A percentile compares a stretch with the other conserved stretches of the same genome.
Conservation (phyloP, 2,888 invertebrate species). For the Dryocosmus kuriphilus region DNA sequence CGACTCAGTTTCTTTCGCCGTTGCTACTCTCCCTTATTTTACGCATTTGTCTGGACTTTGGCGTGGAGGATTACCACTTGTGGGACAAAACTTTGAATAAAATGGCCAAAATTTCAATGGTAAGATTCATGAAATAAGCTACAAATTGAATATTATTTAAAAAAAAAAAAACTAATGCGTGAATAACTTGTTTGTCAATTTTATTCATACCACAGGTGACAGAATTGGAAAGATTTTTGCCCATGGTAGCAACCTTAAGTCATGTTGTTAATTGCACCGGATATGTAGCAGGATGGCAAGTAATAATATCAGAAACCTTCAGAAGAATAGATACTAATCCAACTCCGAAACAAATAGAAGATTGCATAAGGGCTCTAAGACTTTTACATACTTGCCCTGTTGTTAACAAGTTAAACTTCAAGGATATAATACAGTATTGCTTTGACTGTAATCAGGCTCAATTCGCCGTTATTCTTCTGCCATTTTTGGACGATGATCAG, state of each 20-base stretch:
- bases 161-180: not conserved
- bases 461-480: slow-evolving; percentile 67
- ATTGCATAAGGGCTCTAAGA: slow-evolving; percentile 65
- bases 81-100: slow-evolving; percentile 64
- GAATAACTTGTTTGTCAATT: slow-evolving; percentile 11
- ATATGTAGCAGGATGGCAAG: slow-evolving; percentile 69
- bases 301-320: slow-evolving; percentile 65
- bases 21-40: slow-evolving; percentile 65
- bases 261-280: slow-evolving; percentile 64
- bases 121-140: slow-evolving; percentile 46
- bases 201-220: slow-evolving; percentile 55
- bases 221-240: slow-evolving; percentile 65
- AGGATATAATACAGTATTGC: slow-evolving; percentile 60
- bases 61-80: slow-evolving; percentile 63
- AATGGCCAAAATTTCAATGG: slow-evolving; percentile 67
- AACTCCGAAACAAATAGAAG: slow-evolving; percentile 61
- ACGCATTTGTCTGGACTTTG: slow-evolving; percentile 68
- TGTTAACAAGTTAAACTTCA: slow-evolving; percentile 62
- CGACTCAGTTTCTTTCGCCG: slow-evolving; percentile 59
- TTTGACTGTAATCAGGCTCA: slow-evolving; percentile 63
- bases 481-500: slow-evolving; percentile 64
- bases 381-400: slow-evolving; percentile 69
- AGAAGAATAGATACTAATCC: slow-evolving; percentile 61
- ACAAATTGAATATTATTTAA: not conserved
- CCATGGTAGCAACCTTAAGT: slow-evolving; percentile 59